Base-by-base conservation (phyloP, 2,113 vertebrate genomes). In the Oncorhynchus mykiss region DNA sequence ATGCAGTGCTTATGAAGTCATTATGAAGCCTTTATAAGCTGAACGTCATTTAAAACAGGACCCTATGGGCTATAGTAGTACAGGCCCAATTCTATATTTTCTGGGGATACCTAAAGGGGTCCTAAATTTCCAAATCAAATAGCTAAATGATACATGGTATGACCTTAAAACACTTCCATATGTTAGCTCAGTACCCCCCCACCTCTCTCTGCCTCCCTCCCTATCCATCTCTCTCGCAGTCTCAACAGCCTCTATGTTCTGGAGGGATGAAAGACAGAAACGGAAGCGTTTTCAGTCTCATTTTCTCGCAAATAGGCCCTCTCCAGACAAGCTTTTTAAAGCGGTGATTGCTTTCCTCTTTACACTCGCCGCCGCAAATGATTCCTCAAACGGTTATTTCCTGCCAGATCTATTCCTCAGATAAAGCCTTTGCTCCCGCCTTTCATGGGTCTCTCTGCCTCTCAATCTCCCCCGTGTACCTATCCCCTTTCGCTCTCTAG, bases 301-400 rank as follows among this genome's bases (percentile, higher is more conserved):
- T 89, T 90, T 82, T 88, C 74, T 48, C 75, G 88, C 90, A 91
- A 92, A 92, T 89, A 92, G 86, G 86, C 85, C 82, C 84, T 89
- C 86, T 90, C 84, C 86, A 88, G 84, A 78, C 82, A 20, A 71
- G 79, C 82, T 85, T 88, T 91, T 88, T 87, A 91, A 86, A 86
- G 75, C 76, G 76, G 80, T 88, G 91, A 92, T 92, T 90, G 90
- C 91, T 88, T 92, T 92, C 85, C 85, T 83, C 81, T 73, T 83
- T 77, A 75, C 74, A 78, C 87, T 85, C 77, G 80, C 78, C 24
- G 20, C 76, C 64, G 14, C 85, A 91, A 91, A 89, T 88, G 74
- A 89, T 90, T 89, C 39, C 84, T 80, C 88, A 87, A 88, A 88
- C 78, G 74, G n/a, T 85, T 78, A 89, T 92, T 92, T 90, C 88